Conservation (phyloP, 2,797 vertebrate genomes). For the Oreochromis mossambicus region DNA sequence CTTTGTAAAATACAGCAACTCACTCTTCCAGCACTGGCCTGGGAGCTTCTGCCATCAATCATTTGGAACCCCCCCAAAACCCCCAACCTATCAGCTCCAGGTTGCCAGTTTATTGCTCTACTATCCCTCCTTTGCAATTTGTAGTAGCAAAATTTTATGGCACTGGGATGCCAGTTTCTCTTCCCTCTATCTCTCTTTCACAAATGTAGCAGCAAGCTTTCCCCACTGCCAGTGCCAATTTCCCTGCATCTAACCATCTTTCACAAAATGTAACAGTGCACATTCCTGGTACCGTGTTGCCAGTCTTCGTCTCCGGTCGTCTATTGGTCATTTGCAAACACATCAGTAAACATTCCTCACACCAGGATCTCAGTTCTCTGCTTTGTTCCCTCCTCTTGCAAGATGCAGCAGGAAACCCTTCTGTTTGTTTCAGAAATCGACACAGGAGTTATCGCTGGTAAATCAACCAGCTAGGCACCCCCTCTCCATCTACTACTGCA, state of each 20-base stretch:
- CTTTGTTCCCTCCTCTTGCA: not conserved
- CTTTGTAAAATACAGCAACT: not conserved
- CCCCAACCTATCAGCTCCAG: not conserved
- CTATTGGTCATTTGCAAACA: not conserved
- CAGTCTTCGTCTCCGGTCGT: not conserved
- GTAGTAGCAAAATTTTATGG: not conserved
- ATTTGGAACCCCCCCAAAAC: not conserved
- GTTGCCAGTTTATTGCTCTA: not conserved
- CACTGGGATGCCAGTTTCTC: not conserved
- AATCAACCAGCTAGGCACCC: not conserved
- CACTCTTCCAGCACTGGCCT: not conserved
- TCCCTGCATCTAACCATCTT: not conserved
- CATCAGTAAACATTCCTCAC: not conserved
- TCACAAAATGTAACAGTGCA: not conserved
- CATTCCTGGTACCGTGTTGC: not conserved
- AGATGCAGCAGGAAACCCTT: not conserved
- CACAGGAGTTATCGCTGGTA: fast-evolving
- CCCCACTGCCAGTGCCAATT: not conserved
- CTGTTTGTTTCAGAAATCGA: not conserved
- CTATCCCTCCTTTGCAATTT: not conserved
- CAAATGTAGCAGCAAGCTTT: not conserved
- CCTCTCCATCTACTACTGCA: not conserved
- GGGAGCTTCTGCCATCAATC: not conserved
- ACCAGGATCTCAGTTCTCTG: not conserved
- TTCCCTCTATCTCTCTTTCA: not conserved